These are phyloP conservation scores for Euzetes globulus DNA, from an alignment of 2,888 invertebrate genomes.

Conservation along the genomic window DNA sequence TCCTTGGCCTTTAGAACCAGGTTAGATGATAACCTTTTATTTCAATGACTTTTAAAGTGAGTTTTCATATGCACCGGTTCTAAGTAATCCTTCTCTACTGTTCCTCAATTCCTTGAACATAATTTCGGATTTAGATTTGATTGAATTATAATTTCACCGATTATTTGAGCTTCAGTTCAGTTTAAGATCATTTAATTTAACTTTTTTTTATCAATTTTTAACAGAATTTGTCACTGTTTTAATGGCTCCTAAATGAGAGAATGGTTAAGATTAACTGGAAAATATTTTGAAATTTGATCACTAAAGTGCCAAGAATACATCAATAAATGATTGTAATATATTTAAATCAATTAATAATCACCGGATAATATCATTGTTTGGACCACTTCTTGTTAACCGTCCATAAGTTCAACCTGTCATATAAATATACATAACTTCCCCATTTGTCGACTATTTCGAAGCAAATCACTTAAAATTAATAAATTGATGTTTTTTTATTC, in stretches of 20 bases:
- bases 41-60: too few relatives aligned
- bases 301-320: background rate
- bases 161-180: too few relatives aligned
- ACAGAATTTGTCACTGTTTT: constrained; percentile 36
- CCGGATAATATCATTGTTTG: background rate
- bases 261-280: background rate
- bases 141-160: too few relatives aligned
- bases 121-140: too few relatives aligned
- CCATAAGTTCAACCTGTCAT: constrained; percentile 13
- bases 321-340: background rate
- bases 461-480: background rate
- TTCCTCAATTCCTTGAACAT: too few relatives aligned
- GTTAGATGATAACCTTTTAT: too few relatives aligned
- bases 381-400: constrained; percentile 14
- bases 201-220: background rate
- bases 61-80: too few relatives aligned
- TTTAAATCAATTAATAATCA: background rate
- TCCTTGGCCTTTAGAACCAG: too few relatives aligned
- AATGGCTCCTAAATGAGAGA: constrained; percentile 34
- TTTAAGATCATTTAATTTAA: too few relatives aligned
- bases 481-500: background rate
- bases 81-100: too few relatives aligned
- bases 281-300: too few relatives aligned
- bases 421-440: background rate
- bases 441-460: background rate